These are phyloP conservation scores for Felis chaus DNA, from an alignment of 2,113 vertebrate genomes.

Conservation along the genomic window DNA sequence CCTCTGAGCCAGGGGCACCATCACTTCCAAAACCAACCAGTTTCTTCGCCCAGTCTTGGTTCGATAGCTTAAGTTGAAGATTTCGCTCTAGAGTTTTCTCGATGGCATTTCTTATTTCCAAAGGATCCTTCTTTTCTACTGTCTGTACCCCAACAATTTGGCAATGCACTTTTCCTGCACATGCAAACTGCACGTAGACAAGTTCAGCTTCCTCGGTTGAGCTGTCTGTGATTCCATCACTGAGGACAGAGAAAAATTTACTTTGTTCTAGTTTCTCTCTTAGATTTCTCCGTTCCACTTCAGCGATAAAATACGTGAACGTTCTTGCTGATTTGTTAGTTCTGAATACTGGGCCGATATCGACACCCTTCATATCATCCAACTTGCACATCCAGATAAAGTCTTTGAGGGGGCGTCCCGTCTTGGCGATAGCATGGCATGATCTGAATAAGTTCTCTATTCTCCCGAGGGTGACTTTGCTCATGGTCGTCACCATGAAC, in stretches of 20 bases:
- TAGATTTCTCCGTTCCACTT: slow-evolving; percentile 78
- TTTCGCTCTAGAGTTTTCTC: slow-evolving; percentile 77
- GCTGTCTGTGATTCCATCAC: slow-evolving; percentile 54
- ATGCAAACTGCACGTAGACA: slow-evolving; percentile 77
- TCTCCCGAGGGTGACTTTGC: slow-evolving; percentile 74
- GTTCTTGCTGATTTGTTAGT: slow-evolving; percentile 77
- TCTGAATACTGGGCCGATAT: slow-evolving; percentile 79
- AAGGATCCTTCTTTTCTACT: slow-evolving; percentile 52
- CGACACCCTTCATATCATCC: slow-evolving; percentile 80
- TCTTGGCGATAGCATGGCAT: slow-evolving; percentile 81
- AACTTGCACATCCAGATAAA: slow-evolving; percentile 78
- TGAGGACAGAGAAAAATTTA: slow-evolving; percentile 82
- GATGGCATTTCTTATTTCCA: slow-evolving; percentile 71
- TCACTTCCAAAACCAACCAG: slow-evolving; percentile 78
- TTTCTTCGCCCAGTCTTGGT: slow-evolving; percentile 79
- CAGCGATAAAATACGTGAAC: slow-evolving; percentile 80
- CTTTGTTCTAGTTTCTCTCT: slow-evolving; percentile 79
- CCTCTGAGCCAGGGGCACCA: slow-evolving; percentile 16
- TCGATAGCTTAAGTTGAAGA: slow-evolving; percentile 75
- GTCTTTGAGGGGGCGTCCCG: slow-evolving; percentile 64
- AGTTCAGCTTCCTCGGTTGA: slow-evolving; percentile 44
- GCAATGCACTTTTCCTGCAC: slow-evolving; percentile 74
- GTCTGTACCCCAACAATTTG: slow-evolving; percentile 77
- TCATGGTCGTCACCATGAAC: slow-evolving; percentile 75
- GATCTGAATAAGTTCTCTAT: slow-evolving; percentile 81